Evolutionary conservation across 30 jellyfish, hydroid and myxozoan species (phyloP).

Genomic region (Sanderia malayensis): DNA sequence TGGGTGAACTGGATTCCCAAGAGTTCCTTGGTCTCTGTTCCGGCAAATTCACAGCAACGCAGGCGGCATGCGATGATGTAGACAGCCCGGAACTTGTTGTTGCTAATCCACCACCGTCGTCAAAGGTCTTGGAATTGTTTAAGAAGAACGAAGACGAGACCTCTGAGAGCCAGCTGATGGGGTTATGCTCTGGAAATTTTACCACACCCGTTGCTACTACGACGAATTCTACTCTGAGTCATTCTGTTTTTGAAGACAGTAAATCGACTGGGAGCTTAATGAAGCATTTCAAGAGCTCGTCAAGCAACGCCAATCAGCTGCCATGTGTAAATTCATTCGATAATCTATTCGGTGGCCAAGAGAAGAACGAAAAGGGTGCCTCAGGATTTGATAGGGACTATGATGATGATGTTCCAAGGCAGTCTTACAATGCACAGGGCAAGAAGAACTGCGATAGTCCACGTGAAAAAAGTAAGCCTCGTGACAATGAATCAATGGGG

Average conservation of each 20-base stretch:
- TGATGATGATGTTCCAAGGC: no score
- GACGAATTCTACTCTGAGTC: neutral
- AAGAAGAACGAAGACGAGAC: no score
- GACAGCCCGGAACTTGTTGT: no score
- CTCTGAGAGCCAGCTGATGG: slow-evolving; percentile 20
- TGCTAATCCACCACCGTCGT: no score
- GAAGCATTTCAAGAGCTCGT: slow-evolving; percentile 18
- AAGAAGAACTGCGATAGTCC: no score
- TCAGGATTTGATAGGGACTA: no score
- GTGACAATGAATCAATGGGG: no score
- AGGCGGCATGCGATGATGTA: no score
- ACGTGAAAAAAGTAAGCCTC: no score
- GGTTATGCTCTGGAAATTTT: slow-evolving; percentile 64
- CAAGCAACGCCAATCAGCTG: no score
- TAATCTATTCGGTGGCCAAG: slow-evolving; percentile 17
- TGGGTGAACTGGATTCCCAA: slow-evolving; percentile 6
- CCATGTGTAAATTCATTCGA: slow-evolving; percentile 2
- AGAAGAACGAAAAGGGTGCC: slow-evolving; percentile 8
- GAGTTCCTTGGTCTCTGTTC: slow-evolving; percentile 38
- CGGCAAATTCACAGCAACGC: slow-evolving; percentile 32
- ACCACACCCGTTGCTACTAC: slow-evolving; percentile 14
- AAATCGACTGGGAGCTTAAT: slow-evolving; percentile 24
- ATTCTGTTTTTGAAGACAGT: slow-evolving; percentile 17
- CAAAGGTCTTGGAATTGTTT: no score
- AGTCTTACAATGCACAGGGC: no score